Evolutionary conservation across 2,888 invertebrate species (phyloP).

Genomic region (Drosophila cognata): DNA sequence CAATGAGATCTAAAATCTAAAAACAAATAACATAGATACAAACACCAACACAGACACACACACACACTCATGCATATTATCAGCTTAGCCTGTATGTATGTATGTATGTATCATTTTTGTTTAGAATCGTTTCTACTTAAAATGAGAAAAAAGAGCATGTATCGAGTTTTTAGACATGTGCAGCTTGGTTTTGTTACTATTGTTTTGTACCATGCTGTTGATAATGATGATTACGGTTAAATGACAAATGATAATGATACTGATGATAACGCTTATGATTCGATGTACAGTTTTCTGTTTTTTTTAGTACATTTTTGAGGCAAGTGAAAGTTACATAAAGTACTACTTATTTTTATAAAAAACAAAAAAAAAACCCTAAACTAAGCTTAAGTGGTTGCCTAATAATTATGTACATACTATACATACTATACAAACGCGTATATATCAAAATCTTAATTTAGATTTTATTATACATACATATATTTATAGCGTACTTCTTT

Average conservation of each 20-base stretch:
- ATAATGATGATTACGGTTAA: constrained; percentile 47
- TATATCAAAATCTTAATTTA: constrained; percentile 39
- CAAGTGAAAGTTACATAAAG: constrained; percentile 52
- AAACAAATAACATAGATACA: constrained; percentile 43
- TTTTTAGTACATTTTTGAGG: constrained; percentile 64
- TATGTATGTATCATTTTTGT: constrained; percentile 33
- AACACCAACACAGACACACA: constrained; percentile 1
- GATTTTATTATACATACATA: constrained; percentile 39
- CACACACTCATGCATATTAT: no score
- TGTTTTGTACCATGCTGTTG: constrained; percentile 56
- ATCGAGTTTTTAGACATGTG: constrained; percentile 39
- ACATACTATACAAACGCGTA: constrained; percentile 40
- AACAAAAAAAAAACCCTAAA: constrained; percentile 34
- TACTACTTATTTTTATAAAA: constrained; percentile 68
- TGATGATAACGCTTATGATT: constrained; percentile 22
- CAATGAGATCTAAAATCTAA: constrained; percentile 62
- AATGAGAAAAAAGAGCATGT: constrained; percentile 40
- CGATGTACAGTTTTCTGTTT: constrained; percentile 66
- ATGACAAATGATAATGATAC: constrained; percentile 39
- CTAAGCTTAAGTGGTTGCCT: constrained; percentile 77
- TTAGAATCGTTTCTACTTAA: constrained; percentile 36
- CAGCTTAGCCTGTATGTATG: constrained; percentile 32
- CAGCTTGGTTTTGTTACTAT: constrained; percentile 51
- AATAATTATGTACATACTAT: constrained; percentile 73
- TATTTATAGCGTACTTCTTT: constrained; percentile 62